Conservation (phyloP, 2,113 vertebrate species). For the Calyptommatus sinebrachiatus region DNA sequence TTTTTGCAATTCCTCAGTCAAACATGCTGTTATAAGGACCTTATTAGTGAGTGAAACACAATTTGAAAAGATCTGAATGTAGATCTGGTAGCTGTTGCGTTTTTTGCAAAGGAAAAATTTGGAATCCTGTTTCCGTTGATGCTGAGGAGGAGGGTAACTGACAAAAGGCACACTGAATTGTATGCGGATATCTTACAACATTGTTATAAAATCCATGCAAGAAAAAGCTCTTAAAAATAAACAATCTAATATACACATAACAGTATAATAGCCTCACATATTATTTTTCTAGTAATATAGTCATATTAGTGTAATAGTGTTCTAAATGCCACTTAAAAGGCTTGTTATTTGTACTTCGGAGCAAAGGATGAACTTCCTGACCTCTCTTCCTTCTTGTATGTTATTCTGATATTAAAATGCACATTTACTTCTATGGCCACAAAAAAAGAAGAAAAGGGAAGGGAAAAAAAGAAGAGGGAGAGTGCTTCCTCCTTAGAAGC, state of each 20-base stretch:
- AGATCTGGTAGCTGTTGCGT: too few species aligned
- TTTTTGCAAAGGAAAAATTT: background rate
- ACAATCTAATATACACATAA: background rate
- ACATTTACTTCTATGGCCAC: background rate
- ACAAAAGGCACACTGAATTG: background rate
- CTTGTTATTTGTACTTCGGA: conserved; percentile 3
- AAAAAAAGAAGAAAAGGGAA: background rate
- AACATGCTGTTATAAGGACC: too few species aligned
- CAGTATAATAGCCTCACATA: background rate
- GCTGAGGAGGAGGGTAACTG: background rate
- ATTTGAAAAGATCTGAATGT: background rate
- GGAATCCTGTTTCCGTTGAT: background rate
- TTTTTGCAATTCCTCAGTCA: too few species aligned
- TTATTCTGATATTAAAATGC: conserved; percentile 35
- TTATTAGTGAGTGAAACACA: too few species aligned
- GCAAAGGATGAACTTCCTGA: conserved; percentile 5
- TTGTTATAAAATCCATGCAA: background rate
- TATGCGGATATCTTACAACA: background rate
- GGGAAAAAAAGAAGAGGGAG: too few species aligned
- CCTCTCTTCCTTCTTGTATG: background rate
- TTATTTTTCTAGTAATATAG: background rate
- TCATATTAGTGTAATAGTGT: background rate
- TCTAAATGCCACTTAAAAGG: background rate
- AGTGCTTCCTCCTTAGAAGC: conserved; percentile 25
- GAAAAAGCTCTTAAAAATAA: background rate